Percentiles rank a stretch among this genome's conserved stretches.
Conservation (phyloP, 2,888 invertebrate species). For the Trachelus troglodyta region DNA sequence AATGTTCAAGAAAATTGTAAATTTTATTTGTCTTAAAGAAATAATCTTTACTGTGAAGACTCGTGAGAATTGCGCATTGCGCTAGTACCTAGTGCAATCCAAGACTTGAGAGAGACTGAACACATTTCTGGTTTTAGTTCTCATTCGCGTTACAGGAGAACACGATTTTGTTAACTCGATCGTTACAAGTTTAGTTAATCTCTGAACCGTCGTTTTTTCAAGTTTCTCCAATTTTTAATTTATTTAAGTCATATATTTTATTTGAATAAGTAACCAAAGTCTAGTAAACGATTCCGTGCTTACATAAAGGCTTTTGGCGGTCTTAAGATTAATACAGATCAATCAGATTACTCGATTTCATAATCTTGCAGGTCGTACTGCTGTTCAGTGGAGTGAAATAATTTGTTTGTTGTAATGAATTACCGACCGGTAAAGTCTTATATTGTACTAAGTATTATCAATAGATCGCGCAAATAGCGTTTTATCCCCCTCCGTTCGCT, state of each 20-base stretch:
- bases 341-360: background rate
- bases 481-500: too few relatives aligned
- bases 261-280: too few relatives aligned
- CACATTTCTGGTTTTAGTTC: background rate
- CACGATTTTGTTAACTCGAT: too few relatives aligned
- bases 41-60: background rate
- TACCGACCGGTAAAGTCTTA: too few relatives aligned
- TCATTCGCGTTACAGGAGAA: background rate
- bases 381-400: too few relatives aligned
- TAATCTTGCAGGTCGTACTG: background rate
- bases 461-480: too few relatives aligned
- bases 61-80: slow-evolving; percentile 30
- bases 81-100: slow-evolving; percentile 13
- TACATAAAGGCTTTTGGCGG: too few relatives aligned
- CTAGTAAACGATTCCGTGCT: too few relatives aligned
- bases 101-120: background rate
- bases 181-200: background rate
- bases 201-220: too few relatives aligned
- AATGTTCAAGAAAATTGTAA: background rate
- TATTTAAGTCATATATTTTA: too few relatives aligned
- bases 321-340: background rate
- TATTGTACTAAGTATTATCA: too few relatives aligned
- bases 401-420: background rate
- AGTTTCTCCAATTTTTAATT: too few relatives aligned
- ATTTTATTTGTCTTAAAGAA: background rate